Evolutionary conservation across 2,797 vertebrate genomes (phyloP).

Genomic region (Neomorphus geoffroyi): DNA sequence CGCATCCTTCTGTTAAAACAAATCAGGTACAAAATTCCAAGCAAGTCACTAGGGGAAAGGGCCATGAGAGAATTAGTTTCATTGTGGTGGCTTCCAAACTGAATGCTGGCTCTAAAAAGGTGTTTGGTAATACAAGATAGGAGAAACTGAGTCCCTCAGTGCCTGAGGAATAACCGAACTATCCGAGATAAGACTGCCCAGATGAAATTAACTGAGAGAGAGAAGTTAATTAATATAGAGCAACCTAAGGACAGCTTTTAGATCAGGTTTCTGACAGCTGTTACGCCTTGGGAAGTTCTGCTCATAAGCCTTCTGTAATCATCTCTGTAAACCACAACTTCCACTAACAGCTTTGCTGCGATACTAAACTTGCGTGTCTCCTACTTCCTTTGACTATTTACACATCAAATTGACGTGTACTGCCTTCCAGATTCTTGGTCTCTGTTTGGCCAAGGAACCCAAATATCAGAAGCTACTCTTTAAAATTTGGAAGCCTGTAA

Average conservation of each 20-base stretch:
- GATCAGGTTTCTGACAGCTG: not conserved
- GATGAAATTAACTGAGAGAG: not conserved
- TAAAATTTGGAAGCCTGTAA: not conserved
- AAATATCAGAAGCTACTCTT: not conserved
- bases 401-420: not conserved
- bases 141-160: not conserved
- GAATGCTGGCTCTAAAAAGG: not conserved
- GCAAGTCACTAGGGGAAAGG: not conserved
- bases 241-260: not conserved
- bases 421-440: not conserved
- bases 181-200: not conserved
- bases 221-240: slow-evolving; percentile 11
- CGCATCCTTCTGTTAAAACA: not conserved
- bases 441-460: not conserved
- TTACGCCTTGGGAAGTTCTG: not conserved
- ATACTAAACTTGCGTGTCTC: not conserved
- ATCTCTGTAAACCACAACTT: not conserved
- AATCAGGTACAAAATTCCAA: not conserved
- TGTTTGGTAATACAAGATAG: not conserved
- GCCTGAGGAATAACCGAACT: not conserved
- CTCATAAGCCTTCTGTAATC: not conserved
- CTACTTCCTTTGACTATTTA: not conserved
- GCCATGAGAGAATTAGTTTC: not conserved
- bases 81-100: not conserved
- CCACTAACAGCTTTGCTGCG: not conserved